Evolutionary conservation across 2,888 invertebrate species (phyloP).

Genomic region (Phorcus lineatus): DNA sequence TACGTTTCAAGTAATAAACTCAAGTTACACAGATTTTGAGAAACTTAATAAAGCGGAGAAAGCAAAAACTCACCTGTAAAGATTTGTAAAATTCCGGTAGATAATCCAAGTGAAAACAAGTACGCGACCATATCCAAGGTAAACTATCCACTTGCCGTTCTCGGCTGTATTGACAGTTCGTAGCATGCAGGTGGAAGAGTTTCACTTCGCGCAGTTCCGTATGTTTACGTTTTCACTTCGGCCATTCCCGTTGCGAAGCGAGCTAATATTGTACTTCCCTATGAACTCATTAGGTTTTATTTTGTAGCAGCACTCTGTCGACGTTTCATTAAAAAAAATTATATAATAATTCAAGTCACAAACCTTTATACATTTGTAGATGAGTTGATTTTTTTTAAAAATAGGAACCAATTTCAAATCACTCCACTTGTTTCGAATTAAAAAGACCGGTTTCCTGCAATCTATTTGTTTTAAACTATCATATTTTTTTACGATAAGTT

Average conservation of each 20-base stretch:
- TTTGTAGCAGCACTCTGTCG: background rate
- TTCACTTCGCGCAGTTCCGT: slow-evolving; percentile 7
- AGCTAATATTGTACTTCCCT: background rate
- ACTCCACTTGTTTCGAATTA: no score
- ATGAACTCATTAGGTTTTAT: background rate
- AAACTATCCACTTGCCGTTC: slow-evolving; percentile 39
- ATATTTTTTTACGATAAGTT: no score
- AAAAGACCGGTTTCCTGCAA: no score
- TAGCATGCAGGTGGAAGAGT: slow-evolving; percentile 30
- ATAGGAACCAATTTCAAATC: no score
- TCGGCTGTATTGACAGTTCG: slow-evolving; percentile 29
- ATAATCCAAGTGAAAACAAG: slow-evolving; percentile 14
- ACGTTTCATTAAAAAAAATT: no score
- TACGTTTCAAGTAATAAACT: background rate
- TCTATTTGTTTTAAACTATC: no score
- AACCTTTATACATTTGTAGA: no score
- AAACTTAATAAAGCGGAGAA: background rate
- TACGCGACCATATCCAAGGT: slow-evolving; percentile 45
- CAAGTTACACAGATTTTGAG: background rate
- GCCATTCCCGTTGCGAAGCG: background rate
- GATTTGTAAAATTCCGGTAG: slow-evolving; percentile 20
- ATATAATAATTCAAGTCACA: no score
- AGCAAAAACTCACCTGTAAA: slow-evolving; percentile 23
- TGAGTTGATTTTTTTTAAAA: no score
- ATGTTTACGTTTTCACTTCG: slow-evolving; percentile 15